phyloP scores from a whole-genome alignment of 2,888 invertebrate genomes.

The Caprella mutica region DNA sequence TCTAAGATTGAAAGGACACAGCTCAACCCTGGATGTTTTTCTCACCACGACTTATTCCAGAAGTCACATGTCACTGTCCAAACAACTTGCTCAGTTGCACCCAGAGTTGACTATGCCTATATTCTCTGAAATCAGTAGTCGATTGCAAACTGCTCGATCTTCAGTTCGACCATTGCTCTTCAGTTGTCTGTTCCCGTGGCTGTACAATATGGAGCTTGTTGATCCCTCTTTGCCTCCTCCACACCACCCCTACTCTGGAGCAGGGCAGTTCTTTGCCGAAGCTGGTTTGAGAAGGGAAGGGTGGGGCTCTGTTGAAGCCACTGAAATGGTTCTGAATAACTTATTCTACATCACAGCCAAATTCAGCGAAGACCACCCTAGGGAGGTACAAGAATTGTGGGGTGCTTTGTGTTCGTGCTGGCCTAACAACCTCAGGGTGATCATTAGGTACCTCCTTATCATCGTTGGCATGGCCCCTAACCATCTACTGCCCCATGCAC shows the following conservation, averaged over 20 bases:
- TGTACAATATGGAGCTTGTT: slow-evolving; percentile 95
- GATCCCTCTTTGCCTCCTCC: slow-evolving; percentile 83
- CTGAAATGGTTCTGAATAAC: slow-evolving; percentile 98
- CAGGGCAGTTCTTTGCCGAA: slow-evolving; percentile 49
- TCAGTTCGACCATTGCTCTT: slow-evolving; percentile 67
- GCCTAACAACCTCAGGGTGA: slow-evolving; percentile 93
- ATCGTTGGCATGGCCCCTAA: slow-evolving; percentile 95
- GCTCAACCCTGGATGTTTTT: slow-evolving; percentile 71
- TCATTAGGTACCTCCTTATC: slow-evolving; percentile 89
- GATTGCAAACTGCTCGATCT: slow-evolving; percentile 89
- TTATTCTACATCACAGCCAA: slow-evolving; percentile 95
- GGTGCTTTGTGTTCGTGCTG: slow-evolving; percentile 87
- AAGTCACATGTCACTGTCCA: slow-evolving; percentile 81
- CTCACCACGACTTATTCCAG: slow-evolving; percentile 79
- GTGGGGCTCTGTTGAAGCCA: slow-evolving; percentile 97
- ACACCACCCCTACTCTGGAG: slow-evolving; percentile 25
- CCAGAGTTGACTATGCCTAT: slow-evolving; percentile 98
- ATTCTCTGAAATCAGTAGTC: slow-evolving; percentile 96
- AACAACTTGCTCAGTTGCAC: slow-evolving; percentile 83
- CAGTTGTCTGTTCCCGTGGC: slow-evolving; percentile 90
- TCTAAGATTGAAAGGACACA: slow-evolving; percentile 44
- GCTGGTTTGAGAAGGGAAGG: slow-evolving; percentile 62
- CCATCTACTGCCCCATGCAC: slow-evolving; percentile 82
- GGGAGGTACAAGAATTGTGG: slow-evolving; percentile 94
- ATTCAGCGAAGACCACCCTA: slow-evolving; percentile 91